Evolutionary conservation across 2,888 invertebrate species (phyloP).

Genomic region (Volucella inflata): DNA sequence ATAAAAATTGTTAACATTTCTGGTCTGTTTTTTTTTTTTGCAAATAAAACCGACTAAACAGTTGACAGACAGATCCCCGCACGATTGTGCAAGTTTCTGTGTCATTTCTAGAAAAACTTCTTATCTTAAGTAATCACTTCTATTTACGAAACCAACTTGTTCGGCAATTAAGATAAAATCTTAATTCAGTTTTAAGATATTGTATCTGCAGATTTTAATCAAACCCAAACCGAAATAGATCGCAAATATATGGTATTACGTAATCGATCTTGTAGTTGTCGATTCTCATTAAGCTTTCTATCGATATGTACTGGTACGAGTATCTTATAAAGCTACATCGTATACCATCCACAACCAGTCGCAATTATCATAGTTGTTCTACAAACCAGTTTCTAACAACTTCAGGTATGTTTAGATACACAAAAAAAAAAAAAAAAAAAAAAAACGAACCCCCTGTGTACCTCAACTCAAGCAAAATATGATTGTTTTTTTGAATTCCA

Average conservation of each 20-base stretch:
- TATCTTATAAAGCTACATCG: not conserved
- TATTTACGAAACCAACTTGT: constrained; percentile 22
- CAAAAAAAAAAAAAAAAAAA: not conserved
- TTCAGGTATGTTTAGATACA: not conserved
- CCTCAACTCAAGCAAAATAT: constrained; percentile 45
- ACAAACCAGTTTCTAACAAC: constrained; percentile 25
- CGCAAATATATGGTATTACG: constrained; percentile 20
- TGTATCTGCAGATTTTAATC: constrained; percentile 21
- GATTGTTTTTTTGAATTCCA: constrained; percentile 55
- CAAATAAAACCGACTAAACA: no score
- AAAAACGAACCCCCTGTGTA: not conserved
- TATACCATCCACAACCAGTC: not conserved
- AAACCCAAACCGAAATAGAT: not conserved
- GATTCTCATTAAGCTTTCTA: constrained; percentile 20
- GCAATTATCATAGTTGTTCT: constrained; percentile 55
- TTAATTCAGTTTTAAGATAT: not conserved
- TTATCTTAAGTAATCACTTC: no score
- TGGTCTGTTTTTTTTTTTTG: no score
- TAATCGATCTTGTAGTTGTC: constrained; percentile 29
- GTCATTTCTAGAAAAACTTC: no score
- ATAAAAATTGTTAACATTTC: no score
- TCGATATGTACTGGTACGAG: no score
- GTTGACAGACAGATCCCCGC: no score
- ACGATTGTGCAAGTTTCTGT: no score
- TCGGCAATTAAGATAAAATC: constrained; percentile 18